Conservation (phyloP, 2,113 vertebrate genomes). For the Uropsilus gracilis region DNA sequence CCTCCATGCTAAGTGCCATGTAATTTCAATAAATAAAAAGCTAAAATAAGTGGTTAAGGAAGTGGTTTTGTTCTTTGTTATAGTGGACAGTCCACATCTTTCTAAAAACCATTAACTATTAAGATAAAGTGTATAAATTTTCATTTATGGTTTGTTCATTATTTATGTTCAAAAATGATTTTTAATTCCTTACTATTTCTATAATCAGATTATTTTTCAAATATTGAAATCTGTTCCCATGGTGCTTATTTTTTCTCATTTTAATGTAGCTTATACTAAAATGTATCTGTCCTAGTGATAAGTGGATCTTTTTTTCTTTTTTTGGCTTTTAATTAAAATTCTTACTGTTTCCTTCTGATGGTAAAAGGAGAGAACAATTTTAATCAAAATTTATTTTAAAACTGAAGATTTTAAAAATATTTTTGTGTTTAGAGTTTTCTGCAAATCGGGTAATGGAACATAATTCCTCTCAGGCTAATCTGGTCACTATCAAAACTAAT, state of each 20-base stretch:
- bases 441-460: neutral
- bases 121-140: neutral
- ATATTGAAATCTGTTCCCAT: slow-evolving; percentile 19
- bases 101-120: neutral
- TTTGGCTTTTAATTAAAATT: slow-evolving; percentile 13
- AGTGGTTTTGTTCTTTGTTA: neutral
- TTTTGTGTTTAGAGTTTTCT: neutral
- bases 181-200: neutral
- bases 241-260: slow-evolving; percentile 50
- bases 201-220: slow-evolving; percentile 6
- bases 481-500: neutral
- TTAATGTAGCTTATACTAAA: slow-evolving; percentile 56
- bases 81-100: slow-evolving; percentile 15
- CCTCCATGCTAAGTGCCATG: neutral
- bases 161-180: neutral
- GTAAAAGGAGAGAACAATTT: neutral
- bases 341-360: neutral
- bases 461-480: neutral
- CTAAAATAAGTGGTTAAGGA: neutral
- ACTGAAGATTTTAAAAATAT: neutral
- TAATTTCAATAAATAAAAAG: slow-evolving; percentile 21
- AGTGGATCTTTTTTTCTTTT: neutral
- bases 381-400: neutral
- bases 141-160: neutral
- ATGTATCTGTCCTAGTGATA: slow-evolving; percentile 21